Evolutionary conservation across 2,797 vertebrate genomes (phyloP), one percentile per base, ranked within the genome.

Genomic region (Austrolebias charrua): DNA sequence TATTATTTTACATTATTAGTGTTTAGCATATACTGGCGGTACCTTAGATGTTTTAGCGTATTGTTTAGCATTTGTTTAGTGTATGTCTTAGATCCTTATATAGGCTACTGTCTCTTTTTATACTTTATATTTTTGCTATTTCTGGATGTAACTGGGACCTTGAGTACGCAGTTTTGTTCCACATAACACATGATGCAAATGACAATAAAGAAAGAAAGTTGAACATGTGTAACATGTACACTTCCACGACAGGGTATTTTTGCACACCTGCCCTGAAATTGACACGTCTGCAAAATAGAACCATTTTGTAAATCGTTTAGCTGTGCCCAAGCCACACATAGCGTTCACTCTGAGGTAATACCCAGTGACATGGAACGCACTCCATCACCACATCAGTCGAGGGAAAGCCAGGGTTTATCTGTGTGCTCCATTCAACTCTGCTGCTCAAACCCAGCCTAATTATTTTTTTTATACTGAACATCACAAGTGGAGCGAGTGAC

Each of bases 381-480:
- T 72, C 68, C 62, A 76, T 80, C 69, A 68, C 63, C 47, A 63
- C 75, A 75, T 63, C 56, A 78, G 67, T 73, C 64, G 42, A 53
- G 69, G 74, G 74, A 83, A 74, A 61, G 45, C 43, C 55, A 46
- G 67, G 60, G 75, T 79, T 81, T 65, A 75, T 76, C 75, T 71
- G 63, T 62, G 53, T 73, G 85, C 83, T 80, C 65, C 69, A 73
- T 85, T 76, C 74, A 56, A 63, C 42, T 47, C 62, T 16, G 61
- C 47, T 58, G 55, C 70, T 76, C 73, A 63, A 76, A 66, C 66
- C 61, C 66, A 72, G 59, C 71, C 84, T 87, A 82, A 90, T 90
- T 91, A 87, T 89, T 87, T 86, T n/a, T 84, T 85, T 83, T 68
- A 85, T 82, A 84, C 87, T 85, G 85, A 86, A 76, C 73, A 80